Evolutionary conservation across 2,113 vertebrate species (phyloP), one percentile per base, ranked within the genome.

Genomic region (Prinia subflava): DNA sequence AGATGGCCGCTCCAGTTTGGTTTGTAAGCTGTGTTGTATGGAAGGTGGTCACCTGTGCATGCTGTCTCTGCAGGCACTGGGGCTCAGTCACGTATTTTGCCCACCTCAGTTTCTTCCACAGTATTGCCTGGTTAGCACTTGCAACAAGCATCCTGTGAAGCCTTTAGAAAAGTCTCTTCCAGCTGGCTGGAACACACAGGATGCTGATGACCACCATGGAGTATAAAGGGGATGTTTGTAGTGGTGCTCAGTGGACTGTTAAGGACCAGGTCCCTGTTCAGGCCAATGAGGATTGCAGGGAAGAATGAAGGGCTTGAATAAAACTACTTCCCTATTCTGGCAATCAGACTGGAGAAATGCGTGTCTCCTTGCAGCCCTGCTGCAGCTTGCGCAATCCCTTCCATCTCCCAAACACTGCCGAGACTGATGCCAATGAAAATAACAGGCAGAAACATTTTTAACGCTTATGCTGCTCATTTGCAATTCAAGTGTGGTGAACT

Each of bases 341-440:
- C 83, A 62, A 39, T 88, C 35, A 57, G 15, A 46, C 60, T 46
- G 49, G 23, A 37, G 67, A 91, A 76, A 65, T 33, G 30, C 0
- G 1, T 57, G 42, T 92, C 88, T 90, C 44, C 85, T 80, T 86
- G 42, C 55, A 79, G 47, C 22, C 74, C 52, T 4, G 9, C 37
- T 75, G 84, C 59, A 42, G 35, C 47, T 81, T 70, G 56, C 1
- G 2, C 80, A 84, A 67, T 39, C 70, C 85, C 35, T 95, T 86
- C 85, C 47, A 50, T 77, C 33, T 87, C 82, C n/a, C 73, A 73
- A 95, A 74, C 33, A 9, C 60, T 80, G 47, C 76, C 0, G 39
- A 86, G 85, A 49, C 27, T 67, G 39, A 63, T 86, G 85, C 52
- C 86, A 92, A 74, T 76, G 83, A 90, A 94, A 90, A 88, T 80